phyloP scores from a whole-genome alignment of 2,888 invertebrate genomes.

The Drosophila colorata region DNA sequence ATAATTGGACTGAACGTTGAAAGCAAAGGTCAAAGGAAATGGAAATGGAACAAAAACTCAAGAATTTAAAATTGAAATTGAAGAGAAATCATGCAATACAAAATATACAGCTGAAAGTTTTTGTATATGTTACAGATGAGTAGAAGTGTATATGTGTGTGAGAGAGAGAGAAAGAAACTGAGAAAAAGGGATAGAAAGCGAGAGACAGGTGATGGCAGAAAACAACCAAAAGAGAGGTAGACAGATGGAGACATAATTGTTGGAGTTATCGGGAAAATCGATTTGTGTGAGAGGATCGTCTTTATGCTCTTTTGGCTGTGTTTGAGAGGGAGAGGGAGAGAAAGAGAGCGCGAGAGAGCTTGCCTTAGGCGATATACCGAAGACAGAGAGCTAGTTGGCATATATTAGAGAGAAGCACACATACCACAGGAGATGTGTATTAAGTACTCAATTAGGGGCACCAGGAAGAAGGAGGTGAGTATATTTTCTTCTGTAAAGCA shows the following conservation, averaged over 20 bases:
- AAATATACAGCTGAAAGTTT: slow-evolving; percentile 8
- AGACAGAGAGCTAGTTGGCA: neutral
- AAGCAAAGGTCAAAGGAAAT: slow-evolving; percentile 14
- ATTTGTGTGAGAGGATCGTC: neutral
- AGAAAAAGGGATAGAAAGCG: neutral
- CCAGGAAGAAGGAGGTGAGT: neutral
- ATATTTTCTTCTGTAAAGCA: neutral
- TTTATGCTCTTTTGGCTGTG: neutral
- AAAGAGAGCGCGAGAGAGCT: neutral
- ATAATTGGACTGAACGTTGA: slow-evolving; percentile 9
- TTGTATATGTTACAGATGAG: slow-evolving; percentile 37
- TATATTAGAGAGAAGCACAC: no score
- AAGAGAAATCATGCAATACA: slow-evolving; percentile 34
- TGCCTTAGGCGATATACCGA: neutral
- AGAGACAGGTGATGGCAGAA: slow-evolving; percentile 13
- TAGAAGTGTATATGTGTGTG: slow-evolving; percentile 1
- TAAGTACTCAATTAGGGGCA: no score
- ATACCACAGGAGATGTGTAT: no score
- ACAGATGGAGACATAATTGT: neutral
- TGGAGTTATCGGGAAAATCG: neutral
- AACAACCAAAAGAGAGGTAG: slow-evolving; percentile 12
- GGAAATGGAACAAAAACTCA: slow-evolving; percentile 22
- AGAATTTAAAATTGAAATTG: slow-evolving; percentile 7
- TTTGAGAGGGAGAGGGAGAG: neutral
- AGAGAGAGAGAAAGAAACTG: slow-evolving; percentile 11